Percentiles rank a stretch among this genome's conserved stretches.
phyloP scores from a whole-genome alignment of 2,113 vertebrate species.

The Piaya cayana region DNA sequence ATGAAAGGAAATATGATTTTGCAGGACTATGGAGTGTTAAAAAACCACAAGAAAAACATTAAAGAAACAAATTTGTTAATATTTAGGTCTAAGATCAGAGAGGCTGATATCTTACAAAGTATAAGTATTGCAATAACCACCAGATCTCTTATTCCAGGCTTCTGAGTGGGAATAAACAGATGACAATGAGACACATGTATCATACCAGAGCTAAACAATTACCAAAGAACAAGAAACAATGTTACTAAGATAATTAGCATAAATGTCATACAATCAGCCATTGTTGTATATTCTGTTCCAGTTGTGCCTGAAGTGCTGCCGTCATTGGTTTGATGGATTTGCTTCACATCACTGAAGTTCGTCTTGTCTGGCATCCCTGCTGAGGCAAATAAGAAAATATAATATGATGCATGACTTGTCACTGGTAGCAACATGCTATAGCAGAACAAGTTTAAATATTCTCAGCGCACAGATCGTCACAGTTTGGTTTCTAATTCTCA shows the following conservation, averaged over 20 bases:
- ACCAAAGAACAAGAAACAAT: conserved; percentile 59
- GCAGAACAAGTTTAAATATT: conserved; percentile 2
- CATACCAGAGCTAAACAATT: conserved; percentile 4
- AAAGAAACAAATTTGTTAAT: background rate
- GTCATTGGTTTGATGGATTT: conserved; percentile 47
- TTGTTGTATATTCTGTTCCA: conserved; percentile 21
- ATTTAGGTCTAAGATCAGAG: background rate
- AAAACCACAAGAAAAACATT: background rate
- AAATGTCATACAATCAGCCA: background rate
- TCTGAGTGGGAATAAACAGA: background rate
- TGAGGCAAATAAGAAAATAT: conserved; percentile 65
- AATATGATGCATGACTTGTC: conserved; percentile 18
- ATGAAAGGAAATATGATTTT: background rate
- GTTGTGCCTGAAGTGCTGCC: conserved; percentile 46
- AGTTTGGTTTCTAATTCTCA: background rate
- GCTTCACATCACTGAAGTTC: conserved; percentile 71
- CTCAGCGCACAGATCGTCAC: background rate
- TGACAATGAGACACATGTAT: background rate
- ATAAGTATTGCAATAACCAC: conserved; percentile 18
- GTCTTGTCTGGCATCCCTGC: conserved; percentile 73
- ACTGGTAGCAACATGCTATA: background rate
- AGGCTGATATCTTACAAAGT: background rate
- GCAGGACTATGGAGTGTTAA: background rate
- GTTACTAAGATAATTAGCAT: conserved; percentile 34
- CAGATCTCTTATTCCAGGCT: background rate